These are phyloP conservation scores for Halocynthia aurantium DNA, from an alignment of 23 tunicate species.

Conservation along the genomic window DNA sequence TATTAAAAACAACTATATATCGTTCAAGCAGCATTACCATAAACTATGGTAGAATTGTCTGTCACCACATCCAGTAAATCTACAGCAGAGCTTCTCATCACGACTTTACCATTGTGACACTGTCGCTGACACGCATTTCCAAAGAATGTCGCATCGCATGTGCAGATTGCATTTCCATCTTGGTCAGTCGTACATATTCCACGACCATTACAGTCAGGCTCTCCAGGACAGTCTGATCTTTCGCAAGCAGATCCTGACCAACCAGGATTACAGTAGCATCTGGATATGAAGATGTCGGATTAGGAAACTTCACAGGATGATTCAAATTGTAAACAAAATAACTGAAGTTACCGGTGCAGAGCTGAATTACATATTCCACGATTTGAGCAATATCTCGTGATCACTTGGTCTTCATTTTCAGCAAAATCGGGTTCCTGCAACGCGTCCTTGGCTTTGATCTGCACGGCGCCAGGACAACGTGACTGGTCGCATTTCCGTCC, in stretches of 20 bases:
- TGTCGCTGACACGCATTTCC: conserved; percentile 6
- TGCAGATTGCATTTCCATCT: not conserved
- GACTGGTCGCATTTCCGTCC: conserved; percentile 16
- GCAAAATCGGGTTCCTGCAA: not conserved
- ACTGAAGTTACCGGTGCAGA: not conserved
- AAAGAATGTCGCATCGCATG: conserved; percentile 5
- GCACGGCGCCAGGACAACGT: conserved; percentile 23
- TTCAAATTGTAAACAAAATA: too few species aligned
- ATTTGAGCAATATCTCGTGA: not conserved
- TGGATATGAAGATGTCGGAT: too few species aligned
- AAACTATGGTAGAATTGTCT: too few species aligned
- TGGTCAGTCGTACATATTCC: conserved; percentile 3
- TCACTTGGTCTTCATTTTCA: not conserved
- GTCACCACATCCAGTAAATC: not conserved
- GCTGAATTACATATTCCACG: conserved; percentile 26
- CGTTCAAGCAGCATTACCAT: too few species aligned
- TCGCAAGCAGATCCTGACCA: conserved; percentile 17
- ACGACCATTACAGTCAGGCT: conserved; percentile 16
- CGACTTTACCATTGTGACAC: conserved; percentile 12
- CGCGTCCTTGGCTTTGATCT: not conserved
- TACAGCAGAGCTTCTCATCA: not conserved
- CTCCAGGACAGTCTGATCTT: conserved; percentile 20
- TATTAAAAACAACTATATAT: too few species aligned
- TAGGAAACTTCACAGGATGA: too few species aligned
- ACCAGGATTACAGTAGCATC: conserved; percentile 25